Conservation (phyloP, 2,888 invertebrate genomes). For the Drosophila mimetica region DNA sequence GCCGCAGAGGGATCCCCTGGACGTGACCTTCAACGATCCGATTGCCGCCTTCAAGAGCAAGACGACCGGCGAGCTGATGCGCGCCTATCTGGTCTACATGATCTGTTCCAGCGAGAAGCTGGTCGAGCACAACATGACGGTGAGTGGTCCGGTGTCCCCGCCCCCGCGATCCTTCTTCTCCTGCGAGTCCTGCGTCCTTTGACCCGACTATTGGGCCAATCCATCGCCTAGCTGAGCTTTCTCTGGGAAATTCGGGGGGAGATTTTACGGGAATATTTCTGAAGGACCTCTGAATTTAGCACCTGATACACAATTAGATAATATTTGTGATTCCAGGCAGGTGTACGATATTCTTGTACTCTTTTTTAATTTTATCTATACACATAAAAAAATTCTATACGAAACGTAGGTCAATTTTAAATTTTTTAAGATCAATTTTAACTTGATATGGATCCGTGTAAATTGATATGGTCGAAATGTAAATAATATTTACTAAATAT, state of each 20-base stretch:
- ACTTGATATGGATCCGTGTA: too few relatives aligned
- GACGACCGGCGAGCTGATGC: conserved; percentile 94
- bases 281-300: background rate
- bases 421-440: too few relatives aligned
- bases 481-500: too few relatives aligned
- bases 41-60: conserved; percentile 97
- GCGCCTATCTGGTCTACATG: conserved; percentile 96
- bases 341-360: too few relatives aligned
- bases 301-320: too few relatives aligned
- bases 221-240: background rate
- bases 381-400: too few relatives aligned
- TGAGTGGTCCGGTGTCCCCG: conserved; percentile 84
- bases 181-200: conserved; percentile 4
- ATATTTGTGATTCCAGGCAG: too few relatives aligned
- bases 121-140: conserved; percentile 97
- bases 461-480: too few relatives aligned
- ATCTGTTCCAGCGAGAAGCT: conserved; percentile 94
- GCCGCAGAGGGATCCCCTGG: conserved; percentile 88
- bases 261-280: too few relatives aligned
- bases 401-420: too few relatives aligned
- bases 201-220: conserved; percentile 1
- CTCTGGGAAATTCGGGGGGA: background rate
- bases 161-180: background rate
- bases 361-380: too few relatives aligned
- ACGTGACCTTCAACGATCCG: conserved; percentile 94